Base-by-base conservation (phyloP, 1,140 invertebrate genomes). In the Drosophila sp. region DNA sequence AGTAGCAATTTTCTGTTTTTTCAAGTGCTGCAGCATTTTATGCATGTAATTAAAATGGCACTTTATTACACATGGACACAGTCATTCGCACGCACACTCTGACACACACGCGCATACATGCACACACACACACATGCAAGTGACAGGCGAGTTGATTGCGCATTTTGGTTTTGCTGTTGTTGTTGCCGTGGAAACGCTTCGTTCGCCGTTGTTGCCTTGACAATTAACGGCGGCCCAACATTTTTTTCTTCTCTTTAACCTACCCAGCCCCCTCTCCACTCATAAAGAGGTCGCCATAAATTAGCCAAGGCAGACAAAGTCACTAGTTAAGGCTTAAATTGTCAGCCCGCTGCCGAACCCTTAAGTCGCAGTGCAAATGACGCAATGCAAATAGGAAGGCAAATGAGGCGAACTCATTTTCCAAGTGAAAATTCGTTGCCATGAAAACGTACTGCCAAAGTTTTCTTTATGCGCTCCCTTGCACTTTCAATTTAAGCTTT, bases 381-480 rank as follows among this genome's bases (percentile, higher is more conserved):
- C 82, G 81, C 78, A 86, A 86, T 81, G 78, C 65, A 87, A 86
- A 81, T 86, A 67, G 74, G 2, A 53, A 21, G 43, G 45, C 8
- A 41, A 75, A 75, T 79, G 72, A 79, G 78, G 56, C 61, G 64
- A 56, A 56, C 57, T 62, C 74, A 81, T 74, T 75, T 83, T 63
- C 46, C 21, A 40, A 50, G 62, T 45, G 46, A 57, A 73, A 64
- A 51, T 64, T 65, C 45, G 56, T 56, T 66, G 50, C 59, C 46
- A 64, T 64, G 48, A 53, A 53, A 63, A 63, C 34, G 29, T 40
- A 29, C 6, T 14, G 25, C 7, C 29, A 48, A 82, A 73, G 77
- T 82, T 83, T 78, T 76, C 46, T 62, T 75, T 71, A 65, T 59
- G 41, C 54, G 61, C 78, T 27, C 45, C 29, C n/a, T 40, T 70